These are phyloP conservation scores for Pelmatolapia mariae DNA, from an alignment of 2,113 vertebrate genomes.

Conservation along the genomic window DNA sequence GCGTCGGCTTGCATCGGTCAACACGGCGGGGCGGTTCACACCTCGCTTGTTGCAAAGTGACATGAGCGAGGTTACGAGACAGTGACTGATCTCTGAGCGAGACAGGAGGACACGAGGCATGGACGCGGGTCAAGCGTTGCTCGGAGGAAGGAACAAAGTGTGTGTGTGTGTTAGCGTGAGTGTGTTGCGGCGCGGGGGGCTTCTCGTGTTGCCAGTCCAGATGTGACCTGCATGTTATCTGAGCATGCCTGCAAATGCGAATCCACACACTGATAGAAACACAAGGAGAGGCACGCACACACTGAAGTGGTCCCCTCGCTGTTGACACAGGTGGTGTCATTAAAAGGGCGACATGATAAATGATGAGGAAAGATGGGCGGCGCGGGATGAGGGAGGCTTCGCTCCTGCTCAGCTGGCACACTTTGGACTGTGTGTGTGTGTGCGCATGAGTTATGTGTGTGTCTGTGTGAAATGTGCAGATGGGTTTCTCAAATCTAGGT, in stretches of 20 bases:
- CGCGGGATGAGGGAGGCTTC: neutral
- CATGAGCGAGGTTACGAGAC: neutral
- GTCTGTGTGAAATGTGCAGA: neutral
- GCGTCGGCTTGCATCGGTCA: constrained; percentile 2
- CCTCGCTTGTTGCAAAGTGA: constrained; percentile 2
- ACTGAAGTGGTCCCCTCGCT: neutral
- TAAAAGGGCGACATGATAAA: constrained; percentile 46
- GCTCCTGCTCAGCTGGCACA: constrained; percentile 39
- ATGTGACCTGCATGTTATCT: constrained; percentile 47
- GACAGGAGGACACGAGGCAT: neutral
- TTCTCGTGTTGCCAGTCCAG: constrained; percentile 26
- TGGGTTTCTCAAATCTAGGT: neutral
- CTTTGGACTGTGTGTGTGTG: neutral
- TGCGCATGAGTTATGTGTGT: neutral
- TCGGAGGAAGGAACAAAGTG: neutral
- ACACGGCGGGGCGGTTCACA: neutral
- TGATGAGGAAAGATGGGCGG: neutral
- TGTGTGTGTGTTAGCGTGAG: neutral
- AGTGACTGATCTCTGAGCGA: neutral
- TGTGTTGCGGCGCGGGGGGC: neutral
- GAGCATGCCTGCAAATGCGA: constrained; percentile 6
- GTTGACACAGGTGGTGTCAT: constrained; percentile 59
- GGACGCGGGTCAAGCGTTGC: constrained; percentile 18
- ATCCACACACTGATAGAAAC: neutral
- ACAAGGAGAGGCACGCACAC: neutral